These are phyloP conservation scores for Lumbricus terrestris DNA, from an alignment of 2,888 invertebrate species.

Conservation along the genomic window DNA sequence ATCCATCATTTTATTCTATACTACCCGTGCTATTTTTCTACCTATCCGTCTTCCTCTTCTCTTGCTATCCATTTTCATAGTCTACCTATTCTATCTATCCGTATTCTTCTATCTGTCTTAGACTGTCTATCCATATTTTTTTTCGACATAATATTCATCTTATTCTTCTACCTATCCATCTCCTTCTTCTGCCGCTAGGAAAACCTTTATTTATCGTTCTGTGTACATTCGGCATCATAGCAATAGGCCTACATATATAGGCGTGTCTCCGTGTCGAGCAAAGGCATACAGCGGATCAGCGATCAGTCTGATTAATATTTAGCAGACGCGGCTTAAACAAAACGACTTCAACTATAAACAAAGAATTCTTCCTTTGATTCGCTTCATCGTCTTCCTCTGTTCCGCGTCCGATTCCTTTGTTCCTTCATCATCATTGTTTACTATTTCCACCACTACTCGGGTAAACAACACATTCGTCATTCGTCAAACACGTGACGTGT, in stretches of 20 bases:
- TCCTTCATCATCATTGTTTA: background rate
- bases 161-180: background rate
- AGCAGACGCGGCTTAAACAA: background rate
- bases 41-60: too few species aligned
- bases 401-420: background rate
- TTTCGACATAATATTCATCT: background rate
- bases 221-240: background rate
- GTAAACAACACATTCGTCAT: background rate
- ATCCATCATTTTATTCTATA: background rate
- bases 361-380: background rate
- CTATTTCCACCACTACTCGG: background rate
- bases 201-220: background rate
- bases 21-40: background rate
- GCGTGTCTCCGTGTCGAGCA: too few species aligned
- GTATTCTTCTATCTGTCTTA: too few species aligned
- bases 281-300: too few species aligned
- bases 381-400: background rate
- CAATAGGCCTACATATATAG: background rate
- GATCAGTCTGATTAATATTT: background rate
- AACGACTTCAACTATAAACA: background rate
- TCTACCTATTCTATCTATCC: background rate
- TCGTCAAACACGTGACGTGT: slow-evolving; percentile 3
- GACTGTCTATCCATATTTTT: background rate
- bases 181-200: background rate
- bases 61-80: too few species aligned